Conservation (phyloP, 2,113 vertebrate species). For the Nyctibius bracteatus region DNA sequence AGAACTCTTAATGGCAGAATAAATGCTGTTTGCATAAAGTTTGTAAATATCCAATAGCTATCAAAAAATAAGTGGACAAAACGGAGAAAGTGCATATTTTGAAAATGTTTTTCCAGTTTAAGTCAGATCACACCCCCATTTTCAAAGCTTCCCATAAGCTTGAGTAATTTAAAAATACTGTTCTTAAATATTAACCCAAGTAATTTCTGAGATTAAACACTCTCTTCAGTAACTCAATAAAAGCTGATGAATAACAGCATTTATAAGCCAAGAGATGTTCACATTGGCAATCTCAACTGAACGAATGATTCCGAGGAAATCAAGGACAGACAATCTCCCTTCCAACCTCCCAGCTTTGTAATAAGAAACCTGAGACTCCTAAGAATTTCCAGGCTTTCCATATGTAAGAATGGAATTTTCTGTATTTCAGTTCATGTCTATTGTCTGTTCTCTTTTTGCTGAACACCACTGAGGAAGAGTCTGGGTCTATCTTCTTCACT, state of each 20-base stretch:
- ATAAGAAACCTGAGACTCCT: neutral
- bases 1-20: neutral
- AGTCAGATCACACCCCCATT: neutral
- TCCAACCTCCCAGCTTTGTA: neutral
- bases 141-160: neutral
- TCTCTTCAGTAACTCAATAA: neutral
- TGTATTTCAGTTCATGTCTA: neutral
- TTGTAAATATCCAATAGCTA: neutral
- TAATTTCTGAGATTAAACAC: neutral
- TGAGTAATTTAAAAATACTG: neutral
- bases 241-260: neutral
- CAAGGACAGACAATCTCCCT: neutral
- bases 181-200: neutral
- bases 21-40: neutral
- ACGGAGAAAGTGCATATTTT: neutral
- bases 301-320: neutral
- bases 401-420: neutral
- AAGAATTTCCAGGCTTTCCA: neutral
- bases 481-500: neutral
- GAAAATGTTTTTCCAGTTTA: neutral
- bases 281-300: neutral
- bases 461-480: neutral
- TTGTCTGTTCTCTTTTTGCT: neutral
- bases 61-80: neutral
- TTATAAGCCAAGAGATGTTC: neutral